These are phyloP conservation scores for Chitala chitala DNA, from an alignment of 2,113 vertebrate species.

Conservation along the genomic window DNA sequence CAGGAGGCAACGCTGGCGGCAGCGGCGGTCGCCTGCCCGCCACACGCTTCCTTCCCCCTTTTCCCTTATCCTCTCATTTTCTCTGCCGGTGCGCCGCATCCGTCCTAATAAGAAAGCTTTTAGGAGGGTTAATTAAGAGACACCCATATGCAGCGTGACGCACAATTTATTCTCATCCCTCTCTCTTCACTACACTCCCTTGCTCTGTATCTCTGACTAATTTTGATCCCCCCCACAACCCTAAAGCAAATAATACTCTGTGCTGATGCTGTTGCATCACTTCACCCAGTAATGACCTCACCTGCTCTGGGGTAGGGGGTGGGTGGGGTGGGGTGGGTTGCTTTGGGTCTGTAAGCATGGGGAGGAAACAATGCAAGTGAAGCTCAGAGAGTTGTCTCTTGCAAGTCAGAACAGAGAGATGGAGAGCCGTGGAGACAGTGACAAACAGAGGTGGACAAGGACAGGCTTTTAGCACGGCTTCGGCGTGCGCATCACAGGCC, in stretches of 20 bases:
- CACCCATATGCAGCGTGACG: constrained; percentile 53
- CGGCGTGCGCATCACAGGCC: constrained; percentile 22
- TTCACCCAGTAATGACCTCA: constrained; percentile 12
- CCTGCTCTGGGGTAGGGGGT: not conserved
- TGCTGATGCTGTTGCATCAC: constrained; percentile 20
- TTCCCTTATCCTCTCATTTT: constrained; percentile 23
- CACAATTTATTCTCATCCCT: constrained; percentile 49
- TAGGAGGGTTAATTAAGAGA: constrained; percentile 59
- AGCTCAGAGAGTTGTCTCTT: not conserved
- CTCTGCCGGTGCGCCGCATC: constrained; percentile 43
- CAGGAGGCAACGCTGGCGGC: constrained; percentile 20
- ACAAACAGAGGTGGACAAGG: not conserved
- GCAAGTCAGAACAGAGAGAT: not conserved
- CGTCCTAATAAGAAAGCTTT: constrained; percentile 61
- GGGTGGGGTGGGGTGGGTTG: not conserved
- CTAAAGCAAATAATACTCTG: constrained; percentile 14
- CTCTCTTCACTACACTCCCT: constrained; percentile 5
- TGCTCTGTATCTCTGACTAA: not conserved
- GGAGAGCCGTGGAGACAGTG: not conserved
- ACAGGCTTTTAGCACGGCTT: constrained; percentile 7
- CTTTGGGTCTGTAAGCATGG: too few relatives aligned
- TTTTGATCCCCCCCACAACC: not conserved
- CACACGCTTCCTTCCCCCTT: constrained; percentile 5
- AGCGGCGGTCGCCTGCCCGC: not conserved
- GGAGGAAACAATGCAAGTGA: not conserved